phyloP scores from a whole-genome alignment of 64 coral and sea anemone genomes.

The Stichodactyla helianthus region DNA sequence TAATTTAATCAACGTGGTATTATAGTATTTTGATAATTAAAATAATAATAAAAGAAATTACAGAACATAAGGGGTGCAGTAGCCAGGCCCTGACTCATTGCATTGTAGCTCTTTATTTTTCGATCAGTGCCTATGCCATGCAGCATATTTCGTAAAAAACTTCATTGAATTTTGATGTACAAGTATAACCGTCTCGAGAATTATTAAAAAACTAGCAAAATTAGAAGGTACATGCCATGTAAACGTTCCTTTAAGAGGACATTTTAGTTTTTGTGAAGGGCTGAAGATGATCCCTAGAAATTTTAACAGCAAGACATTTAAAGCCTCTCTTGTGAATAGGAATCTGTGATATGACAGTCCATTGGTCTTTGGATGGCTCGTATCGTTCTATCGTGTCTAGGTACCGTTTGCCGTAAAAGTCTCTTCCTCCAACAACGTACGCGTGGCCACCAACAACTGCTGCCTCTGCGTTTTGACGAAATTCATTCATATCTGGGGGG shows the following conservation, averaged over 20 bases:
- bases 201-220: not conserved
- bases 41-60: too few relatives aligned
- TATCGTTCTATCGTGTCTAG: constrained; percentile 63
- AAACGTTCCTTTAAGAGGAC: not conserved
- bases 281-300: not conserved
- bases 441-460: constrained; percentile 37
- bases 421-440: constrained; percentile 72
- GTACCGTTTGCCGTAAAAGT: constrained; percentile 41
- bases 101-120: too few relatives aligned
- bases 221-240: not conserved
- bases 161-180: too few relatives aligned
- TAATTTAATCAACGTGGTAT: too few relatives aligned
- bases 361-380: constrained; percentile 34
- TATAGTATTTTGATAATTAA: too few relatives aligned
- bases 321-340: constrained; percentile 64
- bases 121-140: too few relatives aligned
- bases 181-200: too few relatives aligned
- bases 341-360: constrained; percentile 33
- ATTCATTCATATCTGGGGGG: constrained; percentile 54
- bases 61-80: too few relatives aligned
- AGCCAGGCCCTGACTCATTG: too few relatives aligned
- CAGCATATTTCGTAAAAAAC: too few relatives aligned
- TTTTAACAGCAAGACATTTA: constrained; percentile 11
- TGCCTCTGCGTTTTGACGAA: constrained; percentile 71
- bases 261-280: not conserved